phyloP scores from a whole-genome alignment of 2,113 vertebrate genomes.

The Indicator indicator region DNA sequence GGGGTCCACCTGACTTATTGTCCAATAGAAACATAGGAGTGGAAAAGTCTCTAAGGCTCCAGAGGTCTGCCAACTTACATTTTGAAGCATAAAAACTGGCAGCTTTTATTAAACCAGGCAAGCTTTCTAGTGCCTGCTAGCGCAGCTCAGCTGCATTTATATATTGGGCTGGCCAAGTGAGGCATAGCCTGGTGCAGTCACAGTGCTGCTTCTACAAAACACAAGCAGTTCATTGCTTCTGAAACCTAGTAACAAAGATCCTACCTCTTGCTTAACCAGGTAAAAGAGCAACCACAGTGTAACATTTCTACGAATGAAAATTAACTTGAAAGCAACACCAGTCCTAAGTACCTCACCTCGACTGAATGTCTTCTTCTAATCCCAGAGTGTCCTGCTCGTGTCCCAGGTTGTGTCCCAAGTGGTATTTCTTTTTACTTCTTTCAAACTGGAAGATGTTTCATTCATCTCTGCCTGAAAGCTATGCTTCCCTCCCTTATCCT shows the following conservation, averaged over 20 bases:
- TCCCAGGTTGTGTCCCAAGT: not conserved
- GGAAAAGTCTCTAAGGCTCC: not conserved
- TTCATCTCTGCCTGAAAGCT: not conserved
- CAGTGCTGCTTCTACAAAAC: not conserved
- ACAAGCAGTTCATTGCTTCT: not conserved
- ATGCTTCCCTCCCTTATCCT: not conserved
- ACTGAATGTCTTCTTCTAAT: not conserved
- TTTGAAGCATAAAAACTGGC: not conserved
- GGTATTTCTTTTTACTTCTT: not conserved
- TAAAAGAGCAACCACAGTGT: not conserved
- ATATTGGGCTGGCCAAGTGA: not conserved
- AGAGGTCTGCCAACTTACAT: not conserved
- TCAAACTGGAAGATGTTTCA: not conserved
- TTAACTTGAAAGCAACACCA: not conserved
- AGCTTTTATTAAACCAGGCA: slow-evolving; percentile 4
- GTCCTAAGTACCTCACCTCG: not conserved
- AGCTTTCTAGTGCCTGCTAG: not conserved
- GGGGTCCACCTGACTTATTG: not conserved
- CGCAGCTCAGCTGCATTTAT: not conserved
- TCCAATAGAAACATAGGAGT: not conserved
- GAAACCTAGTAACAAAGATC: not conserved
- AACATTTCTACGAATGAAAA: not conserved
- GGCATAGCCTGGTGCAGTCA: not conserved
- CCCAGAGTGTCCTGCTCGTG: not conserved
- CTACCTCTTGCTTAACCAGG: not conserved